phyloP scores from a whole-genome alignment of 2,888 invertebrate species.

The Phortica magna region DNA sequence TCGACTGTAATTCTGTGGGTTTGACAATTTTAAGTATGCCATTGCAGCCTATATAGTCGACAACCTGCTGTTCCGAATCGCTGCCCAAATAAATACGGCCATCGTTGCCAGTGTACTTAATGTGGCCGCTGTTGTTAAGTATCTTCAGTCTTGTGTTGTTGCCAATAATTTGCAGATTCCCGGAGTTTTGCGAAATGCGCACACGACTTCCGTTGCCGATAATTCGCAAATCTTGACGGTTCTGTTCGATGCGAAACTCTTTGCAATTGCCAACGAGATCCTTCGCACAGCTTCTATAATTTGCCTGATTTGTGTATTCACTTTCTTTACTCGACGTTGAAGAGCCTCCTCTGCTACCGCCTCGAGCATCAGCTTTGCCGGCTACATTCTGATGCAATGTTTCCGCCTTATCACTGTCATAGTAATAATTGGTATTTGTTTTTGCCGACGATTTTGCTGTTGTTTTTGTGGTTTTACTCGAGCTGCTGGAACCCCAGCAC shows the following conservation, averaged over 20 bases:
- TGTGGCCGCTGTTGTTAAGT: conserved; percentile 66
- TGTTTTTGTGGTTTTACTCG: conserved; percentile 20
- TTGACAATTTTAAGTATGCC: conserved; percentile 74
- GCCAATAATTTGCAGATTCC: conserved; percentile 74
- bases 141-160: conserved; percentile 75
- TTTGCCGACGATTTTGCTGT: not conserved
- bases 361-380: not conserved
- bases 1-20: conserved; percentile 56
- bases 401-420: conserved; percentile 6
- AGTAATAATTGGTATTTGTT: not conserved
- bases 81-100: conserved; percentile 75
- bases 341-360: not conserved
- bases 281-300: conserved; percentile 34
- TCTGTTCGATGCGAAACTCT: conserved; percentile 74
- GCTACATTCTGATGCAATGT: not conserved
- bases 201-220: conserved; percentile 77
- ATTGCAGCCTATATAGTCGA: conserved; percentile 76
- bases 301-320: not conserved
- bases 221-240: conserved; percentile 70
- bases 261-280: conserved; percentile 76
- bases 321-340: not conserved
- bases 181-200: conserved; percentile 70
- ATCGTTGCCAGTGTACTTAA: conserved; percentile 76
- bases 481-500: conserved; percentile 43
- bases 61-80: conserved; percentile 68